Percentiles rank a stretch among this genome's conserved stretches.
Conservation (phyloP, 2,797 vertebrate species). For the Pogoniulus pusillus region DNA sequence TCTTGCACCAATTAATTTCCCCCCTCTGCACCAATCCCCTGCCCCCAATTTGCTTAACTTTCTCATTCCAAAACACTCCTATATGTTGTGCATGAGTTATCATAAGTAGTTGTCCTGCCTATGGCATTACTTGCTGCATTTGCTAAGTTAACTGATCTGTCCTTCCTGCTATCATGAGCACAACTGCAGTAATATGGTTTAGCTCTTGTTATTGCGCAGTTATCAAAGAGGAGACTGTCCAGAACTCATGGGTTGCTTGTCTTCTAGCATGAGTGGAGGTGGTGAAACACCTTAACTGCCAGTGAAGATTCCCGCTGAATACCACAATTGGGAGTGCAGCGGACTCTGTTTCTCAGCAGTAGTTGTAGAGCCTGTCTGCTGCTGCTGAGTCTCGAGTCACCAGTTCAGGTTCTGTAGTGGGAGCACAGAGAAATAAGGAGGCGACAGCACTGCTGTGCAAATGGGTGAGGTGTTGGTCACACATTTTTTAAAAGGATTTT, state of each 20-base stretch:
- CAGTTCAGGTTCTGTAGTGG: not conserved
- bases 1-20: no score
- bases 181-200: not conserved
- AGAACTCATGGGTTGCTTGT: not conserved
- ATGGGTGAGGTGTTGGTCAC: not conserved
- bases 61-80: not conserved
- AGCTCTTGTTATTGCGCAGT: not conserved
- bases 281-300: not conserved
- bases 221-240: not conserved
- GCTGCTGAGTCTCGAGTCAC: not conserved
- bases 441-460: not conserved
- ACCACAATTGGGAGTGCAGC: not conserved
- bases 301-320: not conserved
- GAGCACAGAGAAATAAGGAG: not conserved
- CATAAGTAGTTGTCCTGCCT: not conserved
- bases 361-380: not conserved
- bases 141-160: not conserved
- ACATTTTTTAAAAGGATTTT: fast-evolving
- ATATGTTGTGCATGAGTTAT: not conserved
- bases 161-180: not conserved
- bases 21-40: no score
- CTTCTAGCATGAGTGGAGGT: fast-evolving
- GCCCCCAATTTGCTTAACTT: not conserved
- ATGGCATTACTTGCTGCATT: not conserved
- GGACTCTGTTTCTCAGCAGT: not conserved